Evolutionary conservation across 2,113 vertebrate species (phyloP).

Genomic region (Euleptes europaea): DNA sequence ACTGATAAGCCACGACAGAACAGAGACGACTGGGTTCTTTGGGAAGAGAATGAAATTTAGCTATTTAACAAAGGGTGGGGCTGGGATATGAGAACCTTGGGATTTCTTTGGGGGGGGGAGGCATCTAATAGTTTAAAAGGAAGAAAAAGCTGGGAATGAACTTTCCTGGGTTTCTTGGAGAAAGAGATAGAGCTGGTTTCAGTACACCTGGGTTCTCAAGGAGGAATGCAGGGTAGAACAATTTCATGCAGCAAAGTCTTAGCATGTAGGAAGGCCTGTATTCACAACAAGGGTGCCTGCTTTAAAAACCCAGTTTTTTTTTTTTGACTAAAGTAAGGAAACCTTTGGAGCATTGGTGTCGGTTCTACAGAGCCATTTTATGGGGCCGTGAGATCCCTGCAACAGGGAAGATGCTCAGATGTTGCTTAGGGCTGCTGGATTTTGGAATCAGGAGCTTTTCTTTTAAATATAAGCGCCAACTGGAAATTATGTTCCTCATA

Average conservation of each 20-base stretch:
- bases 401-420: background rate
- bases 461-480: background rate
- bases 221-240: background rate
- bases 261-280: background rate
- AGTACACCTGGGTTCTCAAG: background rate
- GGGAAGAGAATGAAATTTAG: background rate
- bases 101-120: background rate
- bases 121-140: background rate
- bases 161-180: background rate
- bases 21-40: background rate
- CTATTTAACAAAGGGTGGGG: background rate
- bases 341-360: background rate
- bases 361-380: background rate
- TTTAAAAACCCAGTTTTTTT: background rate
- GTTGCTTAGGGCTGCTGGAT: background rate
- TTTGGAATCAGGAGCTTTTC: background rate
- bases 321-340: background rate
- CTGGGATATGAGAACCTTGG: background rate
- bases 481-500: background rate
- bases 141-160: background rate
- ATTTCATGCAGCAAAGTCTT: background rate
- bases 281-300: background rate
- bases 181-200: background rate
- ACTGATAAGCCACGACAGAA: background rate
- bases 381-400: background rate